phyloP scores from a whole-genome alignment of 2,113 vertebrate genomes.

The Plecturocebus donacophilus region DNA sequence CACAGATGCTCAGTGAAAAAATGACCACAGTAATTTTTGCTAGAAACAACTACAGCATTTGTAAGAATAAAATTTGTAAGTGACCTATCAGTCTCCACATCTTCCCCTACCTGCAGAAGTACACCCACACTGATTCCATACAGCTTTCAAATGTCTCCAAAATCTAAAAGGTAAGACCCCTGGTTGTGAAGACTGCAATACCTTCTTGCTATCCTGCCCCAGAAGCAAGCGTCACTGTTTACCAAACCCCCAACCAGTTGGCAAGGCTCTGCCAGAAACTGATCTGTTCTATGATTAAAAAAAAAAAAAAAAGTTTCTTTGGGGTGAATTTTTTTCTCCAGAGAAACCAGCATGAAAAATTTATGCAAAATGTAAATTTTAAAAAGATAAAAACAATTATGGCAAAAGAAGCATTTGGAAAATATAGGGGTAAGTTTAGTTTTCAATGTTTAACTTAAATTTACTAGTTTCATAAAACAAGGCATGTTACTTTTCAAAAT shows the following conservation, averaged over 20 bases:
- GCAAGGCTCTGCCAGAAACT: not conserved
- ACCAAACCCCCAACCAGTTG: not conserved
- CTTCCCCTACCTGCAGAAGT: not conserved
- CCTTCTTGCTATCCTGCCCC: not conserved
- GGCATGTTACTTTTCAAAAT: slow-evolving; percentile 29
- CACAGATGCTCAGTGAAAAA: not conserved
- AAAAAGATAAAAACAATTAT: not conserved
- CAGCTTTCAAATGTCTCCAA: not conserved
- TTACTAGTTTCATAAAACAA: not conserved
- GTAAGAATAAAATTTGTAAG: not conserved
- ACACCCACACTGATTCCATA: not conserved
- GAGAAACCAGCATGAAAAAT: slow-evolving; percentile 17
- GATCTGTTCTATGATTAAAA: not conserved
- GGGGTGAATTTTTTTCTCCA: not conserved
- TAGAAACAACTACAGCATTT: not conserved
- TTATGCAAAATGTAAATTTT: not conserved
- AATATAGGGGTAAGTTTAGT: not conserved
- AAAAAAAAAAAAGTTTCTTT: not conserved
- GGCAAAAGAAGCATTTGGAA: not conserved
- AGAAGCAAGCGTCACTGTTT: not conserved
- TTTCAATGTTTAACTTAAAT: not conserved
- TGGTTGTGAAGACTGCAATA: not conserved
- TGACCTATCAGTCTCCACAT: not conserved
- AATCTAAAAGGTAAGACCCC: not conserved
- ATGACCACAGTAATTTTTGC: not conserved